These are phyloP conservation scores for Tinea pellionella DNA, from an alignment of 2,888 invertebrate species.

Conservation along the genomic window DNA sequence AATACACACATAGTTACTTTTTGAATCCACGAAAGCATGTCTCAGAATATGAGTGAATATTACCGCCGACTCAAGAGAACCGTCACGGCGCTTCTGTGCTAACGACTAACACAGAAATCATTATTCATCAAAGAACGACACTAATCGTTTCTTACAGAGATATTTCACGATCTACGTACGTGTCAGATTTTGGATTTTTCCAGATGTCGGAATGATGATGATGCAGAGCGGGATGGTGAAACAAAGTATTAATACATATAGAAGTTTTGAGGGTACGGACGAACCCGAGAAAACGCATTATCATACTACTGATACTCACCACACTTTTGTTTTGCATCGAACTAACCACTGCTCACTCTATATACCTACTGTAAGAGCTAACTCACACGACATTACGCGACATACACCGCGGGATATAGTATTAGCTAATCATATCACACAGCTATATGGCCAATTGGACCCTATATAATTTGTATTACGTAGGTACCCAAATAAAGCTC, in stretches of 20 bases:
- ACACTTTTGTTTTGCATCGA: conserved; percentile 62
- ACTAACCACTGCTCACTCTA: conserved; percentile 62
- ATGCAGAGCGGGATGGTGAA: conserved; percentile 97
- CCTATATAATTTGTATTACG: too few species aligned
- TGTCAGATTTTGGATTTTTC: conserved; percentile 76
- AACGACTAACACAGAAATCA: conserved; percentile 21
- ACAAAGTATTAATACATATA: conserved; percentile 84
- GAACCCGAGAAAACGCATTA: conserved; percentile 50
- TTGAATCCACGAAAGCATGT: conserved; percentile 67
- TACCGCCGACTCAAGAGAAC: conserved; percentile 51
- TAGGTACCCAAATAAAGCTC: background rate
- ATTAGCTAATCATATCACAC: too few species aligned
- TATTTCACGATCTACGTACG: conserved; percentile 38
- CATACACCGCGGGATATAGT: background rate
- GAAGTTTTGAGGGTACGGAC: conserved; percentile 85
- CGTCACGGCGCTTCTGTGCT: conserved; percentile 57
- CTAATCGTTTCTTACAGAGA: conserved; percentile 19
- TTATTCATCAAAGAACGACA: conserved; percentile 19
- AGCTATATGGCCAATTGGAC: too few species aligned
- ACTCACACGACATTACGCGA: conserved; percentile 23
- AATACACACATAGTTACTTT: conserved; percentile 13
- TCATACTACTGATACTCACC: conserved; percentile 56
- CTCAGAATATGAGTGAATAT: conserved; percentile 63
- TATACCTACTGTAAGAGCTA: conserved; percentile 60
- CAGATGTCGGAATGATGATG: conserved; percentile 98